Percentiles rank a stretch among this genome's conserved stretches.
Conservation (phyloP, 1,140 invertebrate species). For the Idris sp. region DNA sequence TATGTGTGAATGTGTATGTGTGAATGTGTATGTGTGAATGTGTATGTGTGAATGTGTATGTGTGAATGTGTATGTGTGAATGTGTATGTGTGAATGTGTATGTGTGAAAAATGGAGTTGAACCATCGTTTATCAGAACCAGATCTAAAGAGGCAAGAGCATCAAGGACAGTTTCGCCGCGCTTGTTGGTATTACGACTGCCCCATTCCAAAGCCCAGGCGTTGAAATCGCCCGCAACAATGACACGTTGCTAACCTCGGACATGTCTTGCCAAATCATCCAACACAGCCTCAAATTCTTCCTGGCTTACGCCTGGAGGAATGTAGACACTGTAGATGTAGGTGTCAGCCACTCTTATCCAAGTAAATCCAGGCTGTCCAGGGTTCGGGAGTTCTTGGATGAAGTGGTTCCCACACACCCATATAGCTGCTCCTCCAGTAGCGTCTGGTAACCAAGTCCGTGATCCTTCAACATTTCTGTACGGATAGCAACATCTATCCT, state of each 20-base stretch:
- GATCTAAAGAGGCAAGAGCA: background rate
- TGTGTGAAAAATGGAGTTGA: background rate
- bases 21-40: too few relatives aligned
- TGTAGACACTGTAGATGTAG: conserved; percentile 30
- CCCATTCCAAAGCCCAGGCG: conserved; percentile 30
- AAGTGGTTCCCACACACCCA: conserved; percentile 1
- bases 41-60: too few relatives aligned
- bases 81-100: too few relatives aligned
- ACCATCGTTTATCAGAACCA: background rate
- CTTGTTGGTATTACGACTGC: conserved; percentile 3
- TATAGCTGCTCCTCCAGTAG: background rate
- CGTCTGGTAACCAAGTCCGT: background rate
- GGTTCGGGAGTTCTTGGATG: too few relatives aligned
- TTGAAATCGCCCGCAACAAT: conserved; percentile 44
- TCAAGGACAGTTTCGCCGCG: background rate
- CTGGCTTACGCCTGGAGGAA: conserved; percentile 2
- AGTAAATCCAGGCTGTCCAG: too few relatives aligned
- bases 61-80: too few relatives aligned
- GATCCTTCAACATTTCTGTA: conserved; percentile 1
- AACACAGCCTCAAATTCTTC: conserved; percentile 18
- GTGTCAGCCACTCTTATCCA: background rate
- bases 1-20: too few relatives aligned
- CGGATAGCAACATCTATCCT: too few relatives aligned
- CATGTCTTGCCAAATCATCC: conserved; percentile 8
- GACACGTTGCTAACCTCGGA: background rate